Evolutionary conservation across 1,140 invertebrate genomes (phyloP).

Genomic region (Procambarus virginalis): DNA sequence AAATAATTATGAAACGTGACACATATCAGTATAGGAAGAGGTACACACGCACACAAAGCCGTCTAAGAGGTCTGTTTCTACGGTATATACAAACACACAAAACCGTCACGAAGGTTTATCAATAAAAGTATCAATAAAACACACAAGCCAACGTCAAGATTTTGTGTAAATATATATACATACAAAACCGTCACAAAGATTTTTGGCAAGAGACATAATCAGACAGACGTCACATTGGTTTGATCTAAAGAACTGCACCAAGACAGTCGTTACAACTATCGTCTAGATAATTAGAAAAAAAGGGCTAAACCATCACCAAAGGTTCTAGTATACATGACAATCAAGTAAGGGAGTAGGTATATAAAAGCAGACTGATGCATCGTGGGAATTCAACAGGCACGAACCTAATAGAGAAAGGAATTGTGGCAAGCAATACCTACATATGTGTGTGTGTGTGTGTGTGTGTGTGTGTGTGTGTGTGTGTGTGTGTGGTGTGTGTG

Average conservation of each 20-base stretch:
- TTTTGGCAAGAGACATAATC: not conserved
- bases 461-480: not conserved
- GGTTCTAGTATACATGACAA: too few relatives aligned
- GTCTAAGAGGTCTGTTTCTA: not conserved
- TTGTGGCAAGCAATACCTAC: not conserved
- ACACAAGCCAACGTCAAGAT: too few relatives aligned
- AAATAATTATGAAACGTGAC: not conserved
- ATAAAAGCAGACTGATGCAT: too few relatives aligned
- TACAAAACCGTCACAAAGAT: not conserved
- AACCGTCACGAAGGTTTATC: not conserved
- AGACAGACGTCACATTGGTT: not conserved
- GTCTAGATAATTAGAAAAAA: too few relatives aligned
- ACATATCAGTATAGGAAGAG: not conserved
- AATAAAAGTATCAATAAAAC: too few relatives aligned
- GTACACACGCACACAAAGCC: not conserved
- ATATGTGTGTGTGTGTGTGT: not conserved
- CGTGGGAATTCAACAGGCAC: too few relatives aligned
- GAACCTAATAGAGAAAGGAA: too few relatives aligned
- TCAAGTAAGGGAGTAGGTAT: too few relatives aligned
- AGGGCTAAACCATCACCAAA: too few relatives aligned
- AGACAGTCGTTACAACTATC: too few relatives aligned
- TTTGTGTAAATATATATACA: too few relatives aligned
- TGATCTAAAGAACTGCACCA: too few relatives aligned
- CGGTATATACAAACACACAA: not conserved
- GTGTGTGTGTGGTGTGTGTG: not conserved